phyloP scores from a whole-genome alignment of 2,113 vertebrate species.

The Indicator maculatus region DNA sequence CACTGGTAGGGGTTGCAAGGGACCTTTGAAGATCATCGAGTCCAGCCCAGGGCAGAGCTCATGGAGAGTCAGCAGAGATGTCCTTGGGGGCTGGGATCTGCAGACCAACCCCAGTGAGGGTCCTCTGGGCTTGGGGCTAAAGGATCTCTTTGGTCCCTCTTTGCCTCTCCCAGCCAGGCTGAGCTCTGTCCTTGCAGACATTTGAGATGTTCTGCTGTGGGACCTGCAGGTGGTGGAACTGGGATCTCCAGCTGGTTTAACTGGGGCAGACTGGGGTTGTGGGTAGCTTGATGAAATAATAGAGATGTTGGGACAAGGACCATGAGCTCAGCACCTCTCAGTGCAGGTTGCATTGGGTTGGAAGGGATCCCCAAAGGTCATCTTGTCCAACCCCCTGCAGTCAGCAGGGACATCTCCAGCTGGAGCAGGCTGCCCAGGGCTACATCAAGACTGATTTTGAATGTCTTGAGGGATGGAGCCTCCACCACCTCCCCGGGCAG shows the following conservation, averaged over 20 bases:
- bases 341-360: neutral
- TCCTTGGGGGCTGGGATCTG: accelerated
- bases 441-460: too few relatives aligned
- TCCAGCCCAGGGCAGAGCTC: neutral
- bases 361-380: too few relatives aligned
- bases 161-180: neutral
- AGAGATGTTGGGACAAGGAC: neutral
- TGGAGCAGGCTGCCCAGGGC: too few relatives aligned
- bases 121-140: neutral
- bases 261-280: neutral
- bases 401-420: too few relatives aligned
- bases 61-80: neutral
- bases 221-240: accelerated
- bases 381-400: too few relatives aligned
- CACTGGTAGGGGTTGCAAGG: too few relatives aligned
- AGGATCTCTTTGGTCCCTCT: neutral
- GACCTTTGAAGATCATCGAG: too few relatives aligned
- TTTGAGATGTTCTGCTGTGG: neutral
- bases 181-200: neutral
- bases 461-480: too few relatives aligned
- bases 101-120: neutral
- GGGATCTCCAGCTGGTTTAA: neutral
- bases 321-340: neutral
- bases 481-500: too few relatives aligned
- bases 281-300: neutral